These are phyloP conservation scores for Marcusenius ussheri DNA, from an alignment of 2,113 vertebrate genomes.

Conservation along the genomic window DNA sequence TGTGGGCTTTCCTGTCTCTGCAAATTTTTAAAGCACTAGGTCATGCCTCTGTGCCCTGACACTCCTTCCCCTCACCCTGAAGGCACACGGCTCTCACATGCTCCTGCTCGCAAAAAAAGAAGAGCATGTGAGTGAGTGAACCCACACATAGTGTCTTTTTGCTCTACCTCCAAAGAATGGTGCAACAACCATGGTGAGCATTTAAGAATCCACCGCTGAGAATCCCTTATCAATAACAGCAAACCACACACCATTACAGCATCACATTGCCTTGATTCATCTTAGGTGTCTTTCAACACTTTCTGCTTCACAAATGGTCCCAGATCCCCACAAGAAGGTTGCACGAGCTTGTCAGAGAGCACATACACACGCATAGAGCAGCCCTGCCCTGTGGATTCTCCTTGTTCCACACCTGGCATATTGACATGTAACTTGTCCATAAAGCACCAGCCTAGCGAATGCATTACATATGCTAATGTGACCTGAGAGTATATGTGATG, in stretches of 20 bases:
- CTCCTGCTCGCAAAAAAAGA: background rate
- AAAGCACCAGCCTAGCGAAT: background rate
- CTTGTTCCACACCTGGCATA: background rate
- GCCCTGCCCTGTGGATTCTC: background rate
- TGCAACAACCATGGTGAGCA: background rate
- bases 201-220: background rate
- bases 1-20: background rate
- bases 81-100: background rate
- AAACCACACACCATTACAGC: background rate
- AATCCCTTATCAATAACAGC: background rate
- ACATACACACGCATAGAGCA: background rate
- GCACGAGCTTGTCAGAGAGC: background rate
- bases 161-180: background rate
- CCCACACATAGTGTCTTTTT: background rate
- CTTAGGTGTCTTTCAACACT: background rate
- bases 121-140: background rate
- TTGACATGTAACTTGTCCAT: background rate
- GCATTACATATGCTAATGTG: background rate
- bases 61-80: background rate
- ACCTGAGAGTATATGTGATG: background rate
- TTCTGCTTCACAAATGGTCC: background rate
- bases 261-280: background rate
- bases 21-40: background rate
- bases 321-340: background rate
- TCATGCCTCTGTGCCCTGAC: background rate